Conservation (phyloP, 1,140 invertebrate genomes). For the Rhagoletis zephyria region DNA sequence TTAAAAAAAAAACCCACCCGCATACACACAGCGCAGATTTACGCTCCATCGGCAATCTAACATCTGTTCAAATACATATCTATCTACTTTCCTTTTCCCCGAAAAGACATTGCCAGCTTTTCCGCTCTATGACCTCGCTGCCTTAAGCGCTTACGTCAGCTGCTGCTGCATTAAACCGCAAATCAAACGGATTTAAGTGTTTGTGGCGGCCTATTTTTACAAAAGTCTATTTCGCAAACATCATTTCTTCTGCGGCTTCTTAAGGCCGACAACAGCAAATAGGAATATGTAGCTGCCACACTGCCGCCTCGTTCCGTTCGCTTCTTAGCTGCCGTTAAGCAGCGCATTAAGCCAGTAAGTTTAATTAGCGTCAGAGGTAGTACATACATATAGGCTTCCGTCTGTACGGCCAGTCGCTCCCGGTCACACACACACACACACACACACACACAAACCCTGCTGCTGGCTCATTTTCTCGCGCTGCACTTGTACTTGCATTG, state of each 20-base stretch:
- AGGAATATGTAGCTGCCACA: not conserved
- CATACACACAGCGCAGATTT: no score
- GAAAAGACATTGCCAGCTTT: not conserved
- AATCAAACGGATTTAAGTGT: constrained; percentile 33
- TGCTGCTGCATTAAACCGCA: not conserved
- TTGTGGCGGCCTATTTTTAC: constrained; percentile 15
- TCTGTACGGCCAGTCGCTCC: not conserved
- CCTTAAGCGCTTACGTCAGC: not conserved
- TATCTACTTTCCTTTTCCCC: not conserved
- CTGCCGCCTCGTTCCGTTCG: not conserved
- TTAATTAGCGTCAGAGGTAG: constrained; percentile 44
- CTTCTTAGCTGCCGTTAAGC: constrained; percentile 10
- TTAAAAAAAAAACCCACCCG: no score
- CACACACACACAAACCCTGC: not conserved
- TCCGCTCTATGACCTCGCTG: not conserved
- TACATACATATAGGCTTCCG: not conserved
- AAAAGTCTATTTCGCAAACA: constrained; percentile 11
- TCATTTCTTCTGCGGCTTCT: constrained; percentile 34
- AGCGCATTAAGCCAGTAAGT: constrained; percentile 45
- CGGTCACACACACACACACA: not conserved
- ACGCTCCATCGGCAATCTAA: not conserved
- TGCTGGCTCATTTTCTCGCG: not conserved
- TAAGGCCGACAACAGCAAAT: constrained; percentile 18
- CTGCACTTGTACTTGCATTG: constrained; percentile 46
- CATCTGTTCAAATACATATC: no score